A percentile compares a stretch with the other conserved stretches of the same genome.
Conservation (phyloP, 2,797 vertebrate genomes). For the Alectoris magna region DNA sequence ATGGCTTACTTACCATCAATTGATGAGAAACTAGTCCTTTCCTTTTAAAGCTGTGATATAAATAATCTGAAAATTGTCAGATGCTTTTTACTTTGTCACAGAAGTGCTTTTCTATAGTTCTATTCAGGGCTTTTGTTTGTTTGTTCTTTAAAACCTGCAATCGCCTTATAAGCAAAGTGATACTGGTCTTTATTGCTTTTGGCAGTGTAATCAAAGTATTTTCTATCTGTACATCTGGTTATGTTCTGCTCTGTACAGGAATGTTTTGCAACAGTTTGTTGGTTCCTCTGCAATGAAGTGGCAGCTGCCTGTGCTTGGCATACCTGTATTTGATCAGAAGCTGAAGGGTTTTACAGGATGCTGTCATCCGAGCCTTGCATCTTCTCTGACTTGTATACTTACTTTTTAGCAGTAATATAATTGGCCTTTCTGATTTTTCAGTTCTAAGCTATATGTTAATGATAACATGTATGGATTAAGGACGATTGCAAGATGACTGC, state of each 20-base stretch:
- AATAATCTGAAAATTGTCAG: constrained; percentile 42
- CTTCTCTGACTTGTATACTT: not conserved
- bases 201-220: constrained; percentile 14
- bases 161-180: constrained; percentile 45
- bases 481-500: constrained; percentile 69
- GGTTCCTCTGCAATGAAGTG: not conserved
- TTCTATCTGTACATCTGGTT: not conserved
- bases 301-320: not conserved
- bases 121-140: constrained; percentile 35
- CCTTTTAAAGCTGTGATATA: constrained; percentile 1
- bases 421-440: constrained; percentile 23
- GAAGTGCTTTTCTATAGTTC: constrained; percentile 26
- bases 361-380: not conserved
- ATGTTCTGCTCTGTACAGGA: not conserved
- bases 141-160: constrained; percentile 37
- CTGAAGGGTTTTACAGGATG: not conserved
- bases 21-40: constrained; percentile 8
- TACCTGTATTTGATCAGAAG: not conserved
- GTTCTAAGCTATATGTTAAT: not conserved
- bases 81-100: constrained; percentile 4
- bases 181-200: constrained; percentile 46
- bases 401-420: not conserved
- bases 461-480: constrained; percentile 24
- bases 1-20: not conserved
- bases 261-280: not conserved